A percentile compares a stretch with the other conserved stretches of the same genome.
Conservation (phyloP, 1,140 invertebrate genomes). For the Pomacea maculata region DNA sequence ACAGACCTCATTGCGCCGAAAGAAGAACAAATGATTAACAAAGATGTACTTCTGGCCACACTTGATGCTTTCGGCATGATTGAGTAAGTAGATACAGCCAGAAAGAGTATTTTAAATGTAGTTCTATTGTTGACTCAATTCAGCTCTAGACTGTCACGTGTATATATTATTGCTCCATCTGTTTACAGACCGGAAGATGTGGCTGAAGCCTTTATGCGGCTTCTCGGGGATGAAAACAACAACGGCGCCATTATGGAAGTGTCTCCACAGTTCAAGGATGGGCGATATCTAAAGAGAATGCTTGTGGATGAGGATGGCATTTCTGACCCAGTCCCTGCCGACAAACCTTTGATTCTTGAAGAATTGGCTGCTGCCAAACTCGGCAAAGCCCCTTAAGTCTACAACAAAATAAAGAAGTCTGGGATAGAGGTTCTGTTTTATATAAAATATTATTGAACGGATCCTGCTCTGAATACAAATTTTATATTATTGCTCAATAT, state of each 20-base stretch:
- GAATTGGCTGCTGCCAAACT: no score
- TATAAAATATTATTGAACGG: no score
- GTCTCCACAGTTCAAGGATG: not conserved
- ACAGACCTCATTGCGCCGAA: not conserved
- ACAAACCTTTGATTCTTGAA: not conserved
- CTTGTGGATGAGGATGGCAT: not conserved
- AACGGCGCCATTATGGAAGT: slow-evolving; percentile 12
- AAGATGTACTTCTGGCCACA: not conserved
- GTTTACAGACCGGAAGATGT: slow-evolving; percentile 6
- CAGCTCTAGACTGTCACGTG: no score
- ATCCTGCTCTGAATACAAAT: no score
- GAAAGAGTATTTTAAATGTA: not conserved
- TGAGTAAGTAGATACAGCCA: no score
- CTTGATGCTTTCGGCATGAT: no score
- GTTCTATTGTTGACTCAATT: not conserved
- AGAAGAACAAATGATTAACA: not conserved
- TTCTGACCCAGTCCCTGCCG: not conserved
- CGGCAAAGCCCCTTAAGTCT: no score
- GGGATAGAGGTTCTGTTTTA: no score
- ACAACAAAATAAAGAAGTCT: no score
- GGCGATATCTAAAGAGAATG: not conserved
- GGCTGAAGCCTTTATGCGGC: not conserved
- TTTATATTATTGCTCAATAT: no score
- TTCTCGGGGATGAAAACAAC: slow-evolving; percentile 12
- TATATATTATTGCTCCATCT: no score